These are phyloP conservation scores for Lerema accius DNA, from an alignment of 1,140 invertebrate genomes.

Conservation along the genomic window DNA sequence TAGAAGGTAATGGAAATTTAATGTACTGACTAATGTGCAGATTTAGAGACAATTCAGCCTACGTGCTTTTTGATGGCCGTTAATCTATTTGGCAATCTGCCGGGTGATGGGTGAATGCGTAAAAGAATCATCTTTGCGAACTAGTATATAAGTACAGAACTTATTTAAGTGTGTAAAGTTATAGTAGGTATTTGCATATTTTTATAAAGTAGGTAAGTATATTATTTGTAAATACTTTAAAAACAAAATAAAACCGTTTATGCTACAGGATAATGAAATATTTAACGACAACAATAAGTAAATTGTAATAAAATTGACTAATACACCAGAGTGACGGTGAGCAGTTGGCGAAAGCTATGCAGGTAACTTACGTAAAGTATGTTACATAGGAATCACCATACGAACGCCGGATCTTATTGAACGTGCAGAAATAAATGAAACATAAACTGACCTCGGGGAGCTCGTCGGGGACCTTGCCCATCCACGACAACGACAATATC, in stretches of 20 bases:
- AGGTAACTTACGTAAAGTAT: conserved; percentile 31
- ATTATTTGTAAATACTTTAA: neutral
- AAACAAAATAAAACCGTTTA: neutral
- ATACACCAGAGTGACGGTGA: neutral
- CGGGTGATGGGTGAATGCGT: conserved; percentile 18
- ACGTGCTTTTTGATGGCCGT: conserved; percentile 35
- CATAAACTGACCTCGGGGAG: conserved; percentile 90
- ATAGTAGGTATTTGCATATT: no score
- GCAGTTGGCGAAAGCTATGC: conserved; percentile 2
- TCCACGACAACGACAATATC: conserved; percentile 97
- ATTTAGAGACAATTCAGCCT: conserved; percentile 17
- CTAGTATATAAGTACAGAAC: neutral
- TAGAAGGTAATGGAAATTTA: conserved; percentile 54
- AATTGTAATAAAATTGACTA: neutral
- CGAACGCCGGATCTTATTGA: neutral
- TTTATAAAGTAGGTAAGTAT: no score
- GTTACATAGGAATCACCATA: conserved; percentile 18
- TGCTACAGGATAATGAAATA: no score
- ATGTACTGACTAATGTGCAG: conserved; percentile 46
- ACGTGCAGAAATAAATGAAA: neutral
- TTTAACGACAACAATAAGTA: neutral
- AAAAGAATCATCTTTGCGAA: conserved; percentile 10
- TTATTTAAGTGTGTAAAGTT: neutral
- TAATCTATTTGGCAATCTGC: conserved; percentile 33
- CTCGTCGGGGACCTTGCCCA: conserved; percentile 98